These are phyloP conservation scores for Penaeus chinensis DNA, from an alignment of 1,140 invertebrate species.

Conservation along the genomic window DNA sequence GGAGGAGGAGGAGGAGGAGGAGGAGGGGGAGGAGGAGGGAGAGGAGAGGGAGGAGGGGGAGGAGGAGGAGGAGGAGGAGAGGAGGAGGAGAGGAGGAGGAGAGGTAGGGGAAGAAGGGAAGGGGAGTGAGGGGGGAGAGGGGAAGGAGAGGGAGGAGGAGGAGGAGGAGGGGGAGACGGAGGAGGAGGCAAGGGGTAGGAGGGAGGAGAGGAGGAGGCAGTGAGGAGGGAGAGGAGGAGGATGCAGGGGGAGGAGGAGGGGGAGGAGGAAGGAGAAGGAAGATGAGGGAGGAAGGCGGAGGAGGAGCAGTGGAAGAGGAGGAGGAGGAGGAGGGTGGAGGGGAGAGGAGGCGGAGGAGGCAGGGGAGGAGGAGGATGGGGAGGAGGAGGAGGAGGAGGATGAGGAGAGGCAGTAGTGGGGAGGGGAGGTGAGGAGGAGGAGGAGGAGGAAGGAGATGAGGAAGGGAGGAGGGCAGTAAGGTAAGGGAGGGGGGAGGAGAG, in stretches of 20 bases:
- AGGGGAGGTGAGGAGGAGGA: not conserved
- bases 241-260: no score
- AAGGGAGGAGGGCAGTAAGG: not conserved
- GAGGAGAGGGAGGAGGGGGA: not conserved
- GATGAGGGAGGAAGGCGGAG: not conserved
- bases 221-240: not conserved
- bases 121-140: not conserved
- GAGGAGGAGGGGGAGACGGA: not conserved
- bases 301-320: not conserved
- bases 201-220: not conserved
- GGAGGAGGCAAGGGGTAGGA: not conserved
- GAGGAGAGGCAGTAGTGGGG: no score
- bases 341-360: not conserved
- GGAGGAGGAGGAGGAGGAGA: not conserved
- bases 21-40: not conserved
- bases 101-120: not conserved
- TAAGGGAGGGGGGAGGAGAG: not conserved
- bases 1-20: not conserved
- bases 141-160: not conserved
- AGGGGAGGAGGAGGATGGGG: not conserved
- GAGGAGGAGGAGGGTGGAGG: no score
- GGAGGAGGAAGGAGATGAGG: not conserved
- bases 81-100: not conserved
- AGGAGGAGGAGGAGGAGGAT: not conserved
- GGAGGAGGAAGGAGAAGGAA: no score